Evolutionary conservation across 2,113 vertebrate species (phyloP).

Genomic region (Mastomys coucha): DNA sequence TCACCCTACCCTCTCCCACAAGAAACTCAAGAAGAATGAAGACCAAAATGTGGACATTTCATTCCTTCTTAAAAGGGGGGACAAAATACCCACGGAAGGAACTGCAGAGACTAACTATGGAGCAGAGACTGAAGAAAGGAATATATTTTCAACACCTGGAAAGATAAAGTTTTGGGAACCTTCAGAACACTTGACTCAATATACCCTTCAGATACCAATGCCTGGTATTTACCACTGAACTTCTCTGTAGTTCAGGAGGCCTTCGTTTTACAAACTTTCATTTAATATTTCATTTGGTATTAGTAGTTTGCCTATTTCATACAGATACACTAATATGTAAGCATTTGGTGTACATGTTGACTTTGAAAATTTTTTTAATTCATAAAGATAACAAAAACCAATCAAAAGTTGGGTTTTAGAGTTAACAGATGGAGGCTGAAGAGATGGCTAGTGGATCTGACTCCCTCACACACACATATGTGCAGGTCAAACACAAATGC

Average conservation of each 20-base stretch:
- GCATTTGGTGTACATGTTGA: background rate
- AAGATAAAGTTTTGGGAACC: background rate
- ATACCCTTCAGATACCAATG: background rate
- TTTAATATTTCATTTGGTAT: background rate
- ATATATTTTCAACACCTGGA: constrained; percentile 35
- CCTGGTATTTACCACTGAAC: background rate
- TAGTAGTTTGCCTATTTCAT: background rate
- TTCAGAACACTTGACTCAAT: background rate
- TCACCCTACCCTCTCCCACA: too few relatives aligned
- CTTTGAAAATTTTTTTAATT: constrained; percentile 32
- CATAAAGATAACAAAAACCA: background rate
- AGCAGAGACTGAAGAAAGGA: too few relatives aligned
- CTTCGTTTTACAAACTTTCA: background rate
- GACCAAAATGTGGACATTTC: too few relatives aligned
- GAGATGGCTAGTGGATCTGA: background rate
- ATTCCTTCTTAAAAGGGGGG: too few relatives aligned
- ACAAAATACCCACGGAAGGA: too few relatives aligned
- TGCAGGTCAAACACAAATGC: background rate
- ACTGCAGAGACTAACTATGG: too few relatives aligned
- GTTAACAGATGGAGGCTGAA: background rate
- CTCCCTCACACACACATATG: background rate
- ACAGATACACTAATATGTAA: background rate
- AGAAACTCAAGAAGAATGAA: too few relatives aligned
- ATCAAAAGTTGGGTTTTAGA: background rate
- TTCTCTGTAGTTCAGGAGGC: background rate